Evolutionary conservation across 1,140 invertebrate genomes (phyloP).

Genomic region (Pseudomyrmex flavicornis): DNA sequence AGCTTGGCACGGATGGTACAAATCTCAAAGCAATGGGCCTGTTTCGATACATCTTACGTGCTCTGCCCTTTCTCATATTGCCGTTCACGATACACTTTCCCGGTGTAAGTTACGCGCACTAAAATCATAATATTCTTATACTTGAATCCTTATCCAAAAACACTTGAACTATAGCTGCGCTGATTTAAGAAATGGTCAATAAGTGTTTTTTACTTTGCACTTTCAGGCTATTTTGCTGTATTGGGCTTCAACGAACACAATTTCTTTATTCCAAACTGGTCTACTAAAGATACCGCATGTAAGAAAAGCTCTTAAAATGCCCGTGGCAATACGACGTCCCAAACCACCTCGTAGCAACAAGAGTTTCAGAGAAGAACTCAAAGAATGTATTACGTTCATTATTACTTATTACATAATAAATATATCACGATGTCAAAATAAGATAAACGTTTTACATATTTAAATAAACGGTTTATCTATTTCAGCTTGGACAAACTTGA

Average conservation of each 20-base stretch:
- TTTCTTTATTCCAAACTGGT: slow-evolving; percentile 93
- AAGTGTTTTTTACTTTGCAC: not conserved
- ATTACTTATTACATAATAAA: not conserved
- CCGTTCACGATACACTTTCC: slow-evolving; percentile 96
- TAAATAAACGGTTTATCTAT: slow-evolving; percentile 19
- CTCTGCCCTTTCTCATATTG: slow-evolving; percentile 92
- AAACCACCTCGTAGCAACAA: slow-evolving; percentile 85
- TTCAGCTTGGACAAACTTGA: slow-evolving; percentile 93
- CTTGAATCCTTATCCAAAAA: not conserved
- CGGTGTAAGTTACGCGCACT: slow-evolving; percentile 86
- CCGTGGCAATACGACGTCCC: slow-evolving; percentile 87
- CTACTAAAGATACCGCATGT: slow-evolving; percentile 92
- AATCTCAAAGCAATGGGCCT: slow-evolving; percentile 87
- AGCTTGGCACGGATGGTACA: slow-evolving; percentile 93
- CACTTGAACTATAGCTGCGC: not conserved
- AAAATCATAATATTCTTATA: not conserved
- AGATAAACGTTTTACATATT: not conserved
- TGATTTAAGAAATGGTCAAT: not conserved
- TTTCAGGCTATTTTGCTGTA: slow-evolving; percentile 94
- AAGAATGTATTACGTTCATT: slow-evolving; percentile 88
- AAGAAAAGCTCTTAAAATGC: slow-evolving; percentile 92
- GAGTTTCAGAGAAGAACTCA: slow-evolving; percentile 91
- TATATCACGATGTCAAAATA: slow-evolving; percentile 6
- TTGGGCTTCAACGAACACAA: slow-evolving; percentile 95
- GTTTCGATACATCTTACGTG: slow-evolving; percentile 91